Evolutionary conservation across 1,140 invertebrate genomes (phyloP), one percentile per base, ranked within the genome.

Genomic region (Oedothorax gibbosus): DNA sequence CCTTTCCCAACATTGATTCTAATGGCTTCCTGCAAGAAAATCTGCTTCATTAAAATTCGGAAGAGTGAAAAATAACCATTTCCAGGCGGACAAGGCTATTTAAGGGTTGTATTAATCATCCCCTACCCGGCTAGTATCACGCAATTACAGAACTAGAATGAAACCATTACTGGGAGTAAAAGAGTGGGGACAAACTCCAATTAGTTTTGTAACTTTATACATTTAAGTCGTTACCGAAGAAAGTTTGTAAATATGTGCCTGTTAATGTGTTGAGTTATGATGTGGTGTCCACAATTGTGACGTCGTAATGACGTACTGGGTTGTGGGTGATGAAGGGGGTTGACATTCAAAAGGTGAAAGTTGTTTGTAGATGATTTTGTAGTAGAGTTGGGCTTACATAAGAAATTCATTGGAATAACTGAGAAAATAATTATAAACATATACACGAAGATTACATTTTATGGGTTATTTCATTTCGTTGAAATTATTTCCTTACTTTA

Each of bases 1-100:
- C 69, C 54, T 66, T 71, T 71, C 69, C 54, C 69, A 71, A 49
- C 69, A 75, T 75, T 75, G 72, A 75, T 75, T 75, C 72, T 75
- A 75, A 75, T 75, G 72, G 35, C 53, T 75, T 60, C 53, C 11
- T 14, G n/a, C 18, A 57, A 57, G 72, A 75, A 75, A 68, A 35
- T n/a, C 69, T 20, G 60, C 18, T 75, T 75, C 72, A 75, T 75
- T 75, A 75, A 75, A 60, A 60, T 75, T 60, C 72, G 53, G 72
- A 75, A 56, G 53, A 57, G 72, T 75, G 72, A 75, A 75, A 75
- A 75, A 75, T 75, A 60, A 57, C 65, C 65, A 68, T 68, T 21
- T 21, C 20, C 12, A n/a, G 14, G 21, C 65, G 66, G 35, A 69
- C 66, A 69, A 12, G 15, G 15, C 69, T 71, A 49, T 71, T 71